A percentile compares a stretch with the other conserved stretches of the same genome.
Evolutionary conservation across 2,797 vertebrate genomes (phyloP).

Genomic region (Rhynchonycteris naso): DNA sequence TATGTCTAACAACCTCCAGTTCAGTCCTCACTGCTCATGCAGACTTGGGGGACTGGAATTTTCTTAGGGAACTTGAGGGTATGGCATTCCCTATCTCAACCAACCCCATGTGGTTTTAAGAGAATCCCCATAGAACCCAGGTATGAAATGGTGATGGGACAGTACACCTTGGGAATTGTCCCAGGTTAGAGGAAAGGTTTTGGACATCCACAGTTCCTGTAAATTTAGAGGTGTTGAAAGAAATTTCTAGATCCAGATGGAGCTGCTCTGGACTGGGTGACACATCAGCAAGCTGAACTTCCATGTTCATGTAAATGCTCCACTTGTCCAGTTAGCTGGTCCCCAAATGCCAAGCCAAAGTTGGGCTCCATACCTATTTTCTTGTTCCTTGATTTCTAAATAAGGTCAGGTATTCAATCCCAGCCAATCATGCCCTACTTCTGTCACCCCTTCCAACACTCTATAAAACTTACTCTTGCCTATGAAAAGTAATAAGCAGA

Average conservation of each 20-base stretch:
- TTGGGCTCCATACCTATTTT: not conserved
- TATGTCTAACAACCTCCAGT: not conserved
- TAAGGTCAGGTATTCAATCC: not conserved
- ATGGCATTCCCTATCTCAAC: not conserved
- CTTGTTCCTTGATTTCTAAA: not conserved
- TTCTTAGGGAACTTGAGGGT: not conserved
- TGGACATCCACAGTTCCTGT: not conserved
- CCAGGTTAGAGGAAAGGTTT: not conserved
- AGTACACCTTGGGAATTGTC: not conserved
- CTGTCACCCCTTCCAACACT: not conserved
- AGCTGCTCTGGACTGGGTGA: not conserved
- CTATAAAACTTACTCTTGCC: not conserved
- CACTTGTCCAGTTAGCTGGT: not conserved
- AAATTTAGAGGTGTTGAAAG: not conserved
- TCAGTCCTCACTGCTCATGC: not conserved
- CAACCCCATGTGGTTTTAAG: not conserved
- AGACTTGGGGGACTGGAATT: not conserved
- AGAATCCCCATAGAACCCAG: not conserved
- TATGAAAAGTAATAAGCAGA: not conserved
- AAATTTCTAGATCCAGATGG: not conserved
- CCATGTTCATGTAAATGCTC: not conserved
- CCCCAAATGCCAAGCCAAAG: not conserved
- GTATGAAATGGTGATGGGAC: not conserved
- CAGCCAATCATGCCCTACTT: not conserved
- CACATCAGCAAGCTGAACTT: not conserved